phyloP scores from a whole-genome alignment of 2,113 vertebrate genomes.

The Pseudorhombus dupliciocellatus region DNA sequence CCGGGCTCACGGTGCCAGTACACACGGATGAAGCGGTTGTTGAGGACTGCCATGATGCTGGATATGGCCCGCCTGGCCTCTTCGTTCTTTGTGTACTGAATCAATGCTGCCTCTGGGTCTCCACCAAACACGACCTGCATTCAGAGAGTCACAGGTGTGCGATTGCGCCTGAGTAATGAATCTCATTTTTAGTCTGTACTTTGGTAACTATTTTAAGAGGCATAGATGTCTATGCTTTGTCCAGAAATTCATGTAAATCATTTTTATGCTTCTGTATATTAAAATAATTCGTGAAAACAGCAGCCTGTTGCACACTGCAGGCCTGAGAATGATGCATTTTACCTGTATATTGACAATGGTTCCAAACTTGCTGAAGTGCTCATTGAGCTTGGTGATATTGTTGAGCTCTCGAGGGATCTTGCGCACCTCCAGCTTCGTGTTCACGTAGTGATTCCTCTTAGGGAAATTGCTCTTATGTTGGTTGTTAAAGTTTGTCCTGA shows the following conservation, averaged over 20 bases:
- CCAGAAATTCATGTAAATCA: no score
- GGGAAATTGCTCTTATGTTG: constrained; percentile 90
- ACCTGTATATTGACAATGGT: constrained; percentile 99
- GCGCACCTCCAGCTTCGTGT: constrained; percentile 95
- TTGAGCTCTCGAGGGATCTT: constrained; percentile 95
- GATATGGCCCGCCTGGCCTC: constrained; percentile 95
- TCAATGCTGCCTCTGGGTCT: constrained; percentile 92
- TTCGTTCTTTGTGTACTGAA: constrained; percentile 92
- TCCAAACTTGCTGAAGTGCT: constrained; percentile 99
- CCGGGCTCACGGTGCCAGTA: constrained; percentile 91
- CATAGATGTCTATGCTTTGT: no score
- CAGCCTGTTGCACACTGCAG: no score
- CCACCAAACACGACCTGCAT: constrained; percentile 94
- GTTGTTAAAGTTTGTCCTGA: constrained; percentile 89
- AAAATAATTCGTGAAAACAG: no score
- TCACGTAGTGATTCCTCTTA: constrained; percentile 91
- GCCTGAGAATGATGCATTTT: constrained; percentile 11
- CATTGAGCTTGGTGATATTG: constrained; percentile 96
- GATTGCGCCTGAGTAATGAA: no score
- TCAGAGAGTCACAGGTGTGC: no score
- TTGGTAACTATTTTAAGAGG: no score
- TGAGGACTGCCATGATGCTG: constrained; percentile 93
- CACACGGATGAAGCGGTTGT: constrained; percentile 95
- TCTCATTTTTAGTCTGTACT: no score
- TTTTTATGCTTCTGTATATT: no score